These are phyloP conservation scores for Rotaria magnacalcarata DNA, from an alignment of 2,888 invertebrate genomes.

Conservation along the genomic window DNA sequence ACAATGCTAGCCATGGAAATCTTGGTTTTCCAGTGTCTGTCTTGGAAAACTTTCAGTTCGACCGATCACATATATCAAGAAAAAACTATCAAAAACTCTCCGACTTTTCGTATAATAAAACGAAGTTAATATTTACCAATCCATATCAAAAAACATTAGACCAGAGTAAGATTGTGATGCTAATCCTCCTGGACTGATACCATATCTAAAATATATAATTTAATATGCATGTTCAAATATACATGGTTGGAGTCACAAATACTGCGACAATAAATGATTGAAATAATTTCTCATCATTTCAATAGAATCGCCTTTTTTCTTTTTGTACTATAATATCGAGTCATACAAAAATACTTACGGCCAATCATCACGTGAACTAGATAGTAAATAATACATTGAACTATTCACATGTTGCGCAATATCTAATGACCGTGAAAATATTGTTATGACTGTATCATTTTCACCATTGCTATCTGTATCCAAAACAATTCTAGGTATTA, in stretches of 20 bases:
- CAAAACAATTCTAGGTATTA: neutral
- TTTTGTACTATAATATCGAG: too few relatives aligned
- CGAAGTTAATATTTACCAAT: neutral
- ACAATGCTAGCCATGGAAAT: too few relatives aligned
- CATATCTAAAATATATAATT: neutral
- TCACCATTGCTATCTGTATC: neutral
- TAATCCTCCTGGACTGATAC: conserved; percentile 2
- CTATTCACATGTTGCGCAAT: conserved; percentile 29
- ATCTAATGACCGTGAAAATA: neutral
- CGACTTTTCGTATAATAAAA: too few relatives aligned
- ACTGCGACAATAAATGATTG: too few relatives aligned
- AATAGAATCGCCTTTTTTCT: too few relatives aligned
- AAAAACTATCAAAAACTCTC: too few relatives aligned
- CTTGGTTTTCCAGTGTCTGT: too few relatives aligned
- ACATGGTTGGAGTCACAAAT: too few relatives aligned
- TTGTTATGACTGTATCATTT: conserved; percentile 11
- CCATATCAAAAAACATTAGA: conserved; percentile 14
- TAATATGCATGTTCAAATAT: too few relatives aligned
- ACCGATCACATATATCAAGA: too few relatives aligned
- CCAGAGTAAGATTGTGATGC: conserved; percentile 9
- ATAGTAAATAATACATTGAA: conserved; percentile 10
- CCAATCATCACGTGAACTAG: conserved; percentile 29
- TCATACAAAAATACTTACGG: neutral
- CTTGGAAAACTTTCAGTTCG: too few relatives aligned
- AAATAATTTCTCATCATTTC: too few relatives aligned